phyloP scores from a whole-genome alignment of 2,888 invertebrate genomes.

The Ephialtes manifestator region DNA sequence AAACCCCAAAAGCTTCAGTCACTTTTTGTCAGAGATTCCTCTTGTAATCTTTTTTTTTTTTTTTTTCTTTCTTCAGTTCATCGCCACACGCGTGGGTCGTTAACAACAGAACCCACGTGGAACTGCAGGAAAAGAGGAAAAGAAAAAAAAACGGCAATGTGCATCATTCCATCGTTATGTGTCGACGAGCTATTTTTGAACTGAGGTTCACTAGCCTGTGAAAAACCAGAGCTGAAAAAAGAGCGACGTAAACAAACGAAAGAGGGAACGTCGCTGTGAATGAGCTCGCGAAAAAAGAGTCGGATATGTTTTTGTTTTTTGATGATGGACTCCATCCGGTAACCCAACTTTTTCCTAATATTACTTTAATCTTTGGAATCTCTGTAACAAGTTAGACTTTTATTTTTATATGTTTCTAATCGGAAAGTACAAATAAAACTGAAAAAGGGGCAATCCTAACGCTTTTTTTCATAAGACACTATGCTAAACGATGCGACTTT shows the following conservation, averaged over 20 bases:
- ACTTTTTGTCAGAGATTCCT: constrained; percentile 3
- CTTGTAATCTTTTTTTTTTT: constrained; percentile 22
- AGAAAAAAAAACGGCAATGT: constrained; percentile 36
- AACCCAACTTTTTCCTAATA: too few species aligned
- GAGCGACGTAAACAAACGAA: constrained; percentile 18
- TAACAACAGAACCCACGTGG: constrained; percentile 11
- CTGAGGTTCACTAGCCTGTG: constrained; percentile 29
- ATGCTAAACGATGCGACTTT: too few species aligned
- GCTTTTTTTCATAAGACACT: too few species aligned
- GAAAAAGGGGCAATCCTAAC: too few species aligned
- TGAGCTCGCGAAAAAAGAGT: constrained; percentile 7
- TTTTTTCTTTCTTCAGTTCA: constrained; percentile 9
- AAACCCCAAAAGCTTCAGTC: constrained; percentile 19
- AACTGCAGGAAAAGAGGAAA: not conserved
- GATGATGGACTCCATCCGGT: too few species aligned
- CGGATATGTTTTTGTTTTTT: not conserved
- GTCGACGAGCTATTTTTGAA: constrained; percentile 53
- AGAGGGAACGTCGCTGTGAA: not conserved
- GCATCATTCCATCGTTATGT: constrained; percentile 49
- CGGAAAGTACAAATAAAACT: too few species aligned
- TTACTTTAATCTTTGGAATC: too few species aligned
- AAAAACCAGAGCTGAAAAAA: not conserved
- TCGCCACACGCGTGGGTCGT: constrained; percentile 43
- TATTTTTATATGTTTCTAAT: too few species aligned
- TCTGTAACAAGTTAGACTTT: too few species aligned